phyloP scores from a whole-genome alignment of 1,140 invertebrate genomes.

The Drosophila seguyi region DNA sequence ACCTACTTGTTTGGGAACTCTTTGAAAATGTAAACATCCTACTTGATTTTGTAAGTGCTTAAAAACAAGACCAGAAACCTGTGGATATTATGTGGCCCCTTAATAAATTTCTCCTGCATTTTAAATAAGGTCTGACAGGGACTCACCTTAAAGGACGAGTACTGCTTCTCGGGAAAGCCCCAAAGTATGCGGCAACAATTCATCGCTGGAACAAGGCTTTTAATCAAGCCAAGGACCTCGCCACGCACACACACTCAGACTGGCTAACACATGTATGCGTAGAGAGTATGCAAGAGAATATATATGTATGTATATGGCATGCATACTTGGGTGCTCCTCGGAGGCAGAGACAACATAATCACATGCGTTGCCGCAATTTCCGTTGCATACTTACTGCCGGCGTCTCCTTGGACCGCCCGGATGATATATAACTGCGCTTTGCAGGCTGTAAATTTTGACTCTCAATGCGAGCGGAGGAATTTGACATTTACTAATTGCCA shows the following conservation, averaged over 20 bases:
- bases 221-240: slow-evolving; percentile 46
- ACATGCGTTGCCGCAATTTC: slow-evolving; percentile 61
- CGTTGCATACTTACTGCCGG: slow-evolving; percentile 60
- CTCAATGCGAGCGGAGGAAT: slow-evolving; percentile 61
- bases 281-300: background rate
- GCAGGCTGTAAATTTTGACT: slow-evolving; percentile 67
- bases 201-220: slow-evolving; percentile 43
- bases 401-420: slow-evolving; percentile 31
- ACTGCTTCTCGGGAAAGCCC: background rate
- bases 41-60: background rate
- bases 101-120: slow-evolving; percentile 8
- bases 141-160: slow-evolving; percentile 17
- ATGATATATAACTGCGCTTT: slow-evolving; percentile 48
- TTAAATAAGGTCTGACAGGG: background rate
- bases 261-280: background rate
- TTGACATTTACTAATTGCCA: slow-evolving; percentile 58
- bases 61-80: too few relatives aligned
- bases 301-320: slow-evolving; percentile 8
- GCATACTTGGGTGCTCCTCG: slow-evolving; percentile 19
- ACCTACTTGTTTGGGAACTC: background rate
- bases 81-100: background rate
- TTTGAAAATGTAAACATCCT: background rate
- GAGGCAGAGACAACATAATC: slow-evolving; percentile 54
- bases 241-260: slow-evolving; percentile 5
- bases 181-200: slow-evolving; percentile 47